phyloP scores from a whole-genome alignment of 1,140 invertebrate genomes.

The Lasaia peninsularis region DNA sequence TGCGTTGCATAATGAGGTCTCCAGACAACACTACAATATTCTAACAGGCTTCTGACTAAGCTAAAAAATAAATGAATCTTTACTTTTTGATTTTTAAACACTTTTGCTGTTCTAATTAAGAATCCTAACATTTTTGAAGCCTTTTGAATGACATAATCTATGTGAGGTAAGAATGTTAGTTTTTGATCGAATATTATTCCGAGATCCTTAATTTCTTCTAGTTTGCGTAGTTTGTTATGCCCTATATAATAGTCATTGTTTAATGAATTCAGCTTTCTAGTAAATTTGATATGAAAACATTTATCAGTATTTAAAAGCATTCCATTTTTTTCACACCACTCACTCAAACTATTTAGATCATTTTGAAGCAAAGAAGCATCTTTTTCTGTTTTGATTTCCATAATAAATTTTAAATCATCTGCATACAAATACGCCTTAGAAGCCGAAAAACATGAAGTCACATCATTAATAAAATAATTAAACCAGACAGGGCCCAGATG shows the following conservation, averaged over 20 bases:
- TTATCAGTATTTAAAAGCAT: neutral
- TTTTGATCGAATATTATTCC: conserved; percentile 1
- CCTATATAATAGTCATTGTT: neutral
- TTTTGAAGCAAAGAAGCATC: neutral
- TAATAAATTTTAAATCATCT: neutral
- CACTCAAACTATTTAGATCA: neutral
- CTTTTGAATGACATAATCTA: conserved; percentile 6
- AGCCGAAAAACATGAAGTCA: neutral
- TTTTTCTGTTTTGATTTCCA: neutral
- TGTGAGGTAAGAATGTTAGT: neutral
- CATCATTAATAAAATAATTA: conserved; percentile 17
- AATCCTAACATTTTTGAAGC: conserved; percentile 6
- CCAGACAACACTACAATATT: conserved; percentile 4
- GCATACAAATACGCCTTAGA: conserved; percentile 15
- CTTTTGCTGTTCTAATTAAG: conserved; percentile 4
- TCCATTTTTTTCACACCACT: neutral
- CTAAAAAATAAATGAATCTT: neutral
- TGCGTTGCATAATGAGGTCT: conserved; percentile 5
- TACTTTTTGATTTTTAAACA: neutral
- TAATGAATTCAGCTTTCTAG: neutral
- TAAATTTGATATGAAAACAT: neutral
- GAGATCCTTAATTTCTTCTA: neutral
- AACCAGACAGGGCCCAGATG: conserved; percentile 18
- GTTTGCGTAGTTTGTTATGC: neutral
- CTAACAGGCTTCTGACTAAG: neutral